These are phyloP conservation scores for Coregonus clupeaformis DNA, from an alignment of 2,113 vertebrate genomes.

Conservation along the genomic window DNA sequence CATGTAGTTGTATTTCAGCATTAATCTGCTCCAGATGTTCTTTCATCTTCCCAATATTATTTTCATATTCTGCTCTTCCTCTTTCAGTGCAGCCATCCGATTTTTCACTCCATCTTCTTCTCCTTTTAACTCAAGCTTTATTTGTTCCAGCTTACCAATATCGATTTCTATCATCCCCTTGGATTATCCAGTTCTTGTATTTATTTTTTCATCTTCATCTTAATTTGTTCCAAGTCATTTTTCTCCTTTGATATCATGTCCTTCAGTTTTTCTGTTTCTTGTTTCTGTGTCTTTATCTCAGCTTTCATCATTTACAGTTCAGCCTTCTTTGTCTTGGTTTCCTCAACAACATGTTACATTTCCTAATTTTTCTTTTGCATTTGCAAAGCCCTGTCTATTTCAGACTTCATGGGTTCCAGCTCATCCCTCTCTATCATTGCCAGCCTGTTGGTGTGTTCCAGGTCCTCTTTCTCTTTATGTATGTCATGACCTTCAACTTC, in stretches of 20 bases:
- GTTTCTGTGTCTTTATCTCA: neutral
- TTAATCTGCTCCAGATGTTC: constrained; percentile 4
- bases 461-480: too few relatives aligned
- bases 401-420: too few relatives aligned
- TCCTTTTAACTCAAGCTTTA: neutral
- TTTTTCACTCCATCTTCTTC: constrained; percentile 12
- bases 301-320: neutral
- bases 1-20: neutral
- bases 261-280: constrained; percentile 16
- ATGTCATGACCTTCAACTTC: too few relatives aligned
- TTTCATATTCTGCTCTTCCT: neutral
- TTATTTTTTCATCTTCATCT: neutral
- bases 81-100: neutral
- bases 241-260: constrained; percentile 14
- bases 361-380: neutral
- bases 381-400: too few relatives aligned
- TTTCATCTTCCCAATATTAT: neutral
- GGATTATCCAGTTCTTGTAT: constrained; percentile 9
- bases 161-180: constrained; percentile 9
- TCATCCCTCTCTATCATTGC: too few relatives aligned
- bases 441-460: too few relatives aligned
- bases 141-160: constrained; percentile 5
- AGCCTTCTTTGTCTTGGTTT: constrained; percentile 12
- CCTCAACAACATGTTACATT: constrained; percentile 4
- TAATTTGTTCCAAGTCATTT: constrained; percentile 18